Conservation (phyloP, 2,797 vertebrate genomes). For the Xyrichtys novacula region DNA sequence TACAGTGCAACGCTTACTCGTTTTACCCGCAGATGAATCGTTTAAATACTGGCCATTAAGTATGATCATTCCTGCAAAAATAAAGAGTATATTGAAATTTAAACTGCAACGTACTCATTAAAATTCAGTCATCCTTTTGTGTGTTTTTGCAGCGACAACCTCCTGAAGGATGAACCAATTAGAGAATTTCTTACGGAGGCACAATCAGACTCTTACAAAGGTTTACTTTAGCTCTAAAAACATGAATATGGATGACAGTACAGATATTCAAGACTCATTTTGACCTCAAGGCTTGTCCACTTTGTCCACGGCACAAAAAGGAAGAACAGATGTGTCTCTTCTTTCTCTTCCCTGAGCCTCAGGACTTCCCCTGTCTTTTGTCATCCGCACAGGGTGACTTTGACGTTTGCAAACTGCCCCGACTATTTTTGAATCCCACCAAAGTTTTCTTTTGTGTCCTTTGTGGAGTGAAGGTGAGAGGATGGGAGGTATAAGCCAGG, state of each 20-base stretch:
- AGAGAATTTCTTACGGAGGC: slow-evolving; percentile 47
- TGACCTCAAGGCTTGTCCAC: slow-evolving; percentile 60
- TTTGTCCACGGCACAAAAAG: slow-evolving; percentile 42
- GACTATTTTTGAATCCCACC: slow-evolving; percentile 72
- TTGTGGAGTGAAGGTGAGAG: slow-evolving; percentile 78
- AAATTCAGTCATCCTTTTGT: slow-evolving; percentile 49
- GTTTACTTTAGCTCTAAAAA: slow-evolving; percentile 42
- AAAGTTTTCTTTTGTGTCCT: slow-evolving; percentile 78
- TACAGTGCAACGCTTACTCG: neutral
- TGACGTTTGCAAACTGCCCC: slow-evolving; percentile 77
- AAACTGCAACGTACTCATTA: slow-evolving; percentile 15
- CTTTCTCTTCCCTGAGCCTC: slow-evolving; percentile 35
- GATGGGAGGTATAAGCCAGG: slow-evolving; percentile 77
- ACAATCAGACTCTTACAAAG: slow-evolving; percentile 48
- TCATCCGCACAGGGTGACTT: slow-evolving; percentile 71
- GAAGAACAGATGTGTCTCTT: slow-evolving; percentile 49
- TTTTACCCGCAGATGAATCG: no score
- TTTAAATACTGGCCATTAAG: neutral
- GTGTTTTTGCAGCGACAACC: slow-evolving; percentile 30
- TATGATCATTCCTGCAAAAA: neutral
- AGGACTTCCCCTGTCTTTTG: slow-evolving; percentile 59
- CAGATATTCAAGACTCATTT: slow-evolving; percentile 47
- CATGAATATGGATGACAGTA: slow-evolving; percentile 57
- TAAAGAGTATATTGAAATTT: neutral
- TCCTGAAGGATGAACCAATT: slow-evolving; percentile 64